Percentiles rank a stretch among this genome's conserved stretches.
Evolutionary conservation across 2,888 invertebrate genomes (phyloP).

Genomic region (Brachyptera putata): DNA sequence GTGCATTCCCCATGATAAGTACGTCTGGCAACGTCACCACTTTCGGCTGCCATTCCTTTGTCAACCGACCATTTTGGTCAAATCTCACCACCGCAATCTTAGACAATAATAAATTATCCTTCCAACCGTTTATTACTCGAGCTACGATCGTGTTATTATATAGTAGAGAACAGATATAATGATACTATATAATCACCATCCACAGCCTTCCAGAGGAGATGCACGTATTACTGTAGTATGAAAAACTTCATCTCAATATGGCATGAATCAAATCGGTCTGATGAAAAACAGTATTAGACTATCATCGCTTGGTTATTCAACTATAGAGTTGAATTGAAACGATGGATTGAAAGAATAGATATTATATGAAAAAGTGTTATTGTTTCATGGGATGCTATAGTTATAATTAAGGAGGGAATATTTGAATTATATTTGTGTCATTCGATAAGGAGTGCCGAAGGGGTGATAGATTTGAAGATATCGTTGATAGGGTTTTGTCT

Average conservation of each 20-base stretch:
- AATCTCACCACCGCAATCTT: neutral
- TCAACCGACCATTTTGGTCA: neutral
- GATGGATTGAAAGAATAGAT: neutral
- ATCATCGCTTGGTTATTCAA: neutral
- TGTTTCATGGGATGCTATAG: neutral
- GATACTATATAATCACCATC: constrained; percentile 8
- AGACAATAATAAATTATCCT: constrained; percentile 11
- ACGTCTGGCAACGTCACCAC: too few species aligned
- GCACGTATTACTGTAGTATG: too few species aligned
- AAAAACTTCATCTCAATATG: constrained; percentile 15
- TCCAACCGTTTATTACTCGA: constrained; percentile 14
- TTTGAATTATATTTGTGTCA: too few species aligned
- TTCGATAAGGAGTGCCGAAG: too few species aligned
- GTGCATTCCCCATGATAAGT: too few species aligned
- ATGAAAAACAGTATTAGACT: neutral
- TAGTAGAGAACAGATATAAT: constrained; percentile 5
- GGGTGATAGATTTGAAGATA: too few species aligned
- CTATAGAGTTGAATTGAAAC: neutral
- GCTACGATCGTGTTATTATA: constrained; percentile 5
- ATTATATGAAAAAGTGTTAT: too few species aligned
- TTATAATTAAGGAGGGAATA: too few species aligned
- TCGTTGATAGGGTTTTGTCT: too few species aligned
- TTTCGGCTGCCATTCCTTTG: neutral
- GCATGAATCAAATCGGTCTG: neutral
- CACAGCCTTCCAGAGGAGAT: neutral